A percentile compares a stretch with the other conserved stretches of the same genome.
phyloP scores from a whole-genome alignment of 2,888 invertebrate species.

The Escarpia spicata region DNA sequence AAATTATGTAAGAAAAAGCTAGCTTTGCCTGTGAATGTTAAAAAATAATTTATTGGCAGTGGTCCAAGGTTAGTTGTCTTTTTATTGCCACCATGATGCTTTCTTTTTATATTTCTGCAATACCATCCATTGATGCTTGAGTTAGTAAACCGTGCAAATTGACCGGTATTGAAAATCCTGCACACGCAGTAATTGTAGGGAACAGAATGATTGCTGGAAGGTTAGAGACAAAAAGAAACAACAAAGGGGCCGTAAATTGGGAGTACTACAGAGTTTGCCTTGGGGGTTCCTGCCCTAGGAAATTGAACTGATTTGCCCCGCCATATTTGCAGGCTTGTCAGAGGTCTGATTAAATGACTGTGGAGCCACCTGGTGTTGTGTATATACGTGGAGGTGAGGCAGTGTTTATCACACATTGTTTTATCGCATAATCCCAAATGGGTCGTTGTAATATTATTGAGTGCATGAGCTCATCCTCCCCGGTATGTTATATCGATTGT shows the following conservation, averaged over 20 bases:
- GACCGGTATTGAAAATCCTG: background rate
- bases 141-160: background rate
- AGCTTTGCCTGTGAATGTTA: background rate
- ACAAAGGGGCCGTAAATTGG: background rate
- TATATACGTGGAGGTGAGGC: background rate
- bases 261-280: background rate
- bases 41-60: background rate
- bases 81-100: background rate
- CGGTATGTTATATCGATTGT: background rate
- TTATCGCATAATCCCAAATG: slow-evolving; percentile 4
- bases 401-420: background rate
- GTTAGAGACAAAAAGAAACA: background rate
- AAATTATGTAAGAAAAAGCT: background rate
- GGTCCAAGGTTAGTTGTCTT: background rate
- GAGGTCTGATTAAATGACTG: background rate
- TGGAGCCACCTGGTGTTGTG: background rate
- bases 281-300: background rate
- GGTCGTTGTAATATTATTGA: background rate
- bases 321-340: background rate
- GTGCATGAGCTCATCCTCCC: background rate
- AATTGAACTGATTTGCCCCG: background rate
- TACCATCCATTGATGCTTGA: background rate
- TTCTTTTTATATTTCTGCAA: background rate
- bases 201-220: background rate
- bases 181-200: background rate